Conservation (phyloP, 2,113 vertebrate species). For the Alligator mississippiensis region DNA sequence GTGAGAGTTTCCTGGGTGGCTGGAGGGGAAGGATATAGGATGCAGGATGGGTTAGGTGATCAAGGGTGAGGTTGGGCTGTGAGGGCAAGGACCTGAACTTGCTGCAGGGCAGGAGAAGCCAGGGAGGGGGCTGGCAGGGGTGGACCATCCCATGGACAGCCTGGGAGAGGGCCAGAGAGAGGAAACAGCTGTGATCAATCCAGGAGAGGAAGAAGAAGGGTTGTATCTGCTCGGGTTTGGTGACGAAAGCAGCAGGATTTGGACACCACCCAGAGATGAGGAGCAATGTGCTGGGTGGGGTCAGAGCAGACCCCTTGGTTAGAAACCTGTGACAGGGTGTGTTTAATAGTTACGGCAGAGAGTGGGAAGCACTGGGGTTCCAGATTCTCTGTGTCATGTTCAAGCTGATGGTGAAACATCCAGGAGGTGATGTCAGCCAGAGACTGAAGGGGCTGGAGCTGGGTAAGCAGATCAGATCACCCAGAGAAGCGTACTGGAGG, state of each 20-base stretch:
- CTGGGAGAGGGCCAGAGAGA: rapidly evolving
- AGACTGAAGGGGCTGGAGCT: neutral
- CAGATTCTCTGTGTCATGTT: rapidly evolving
- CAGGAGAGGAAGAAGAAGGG: neutral
- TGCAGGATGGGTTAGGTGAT: neutral
- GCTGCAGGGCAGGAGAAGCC: neutral
- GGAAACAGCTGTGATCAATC: neutral
- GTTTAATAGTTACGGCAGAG: neutral
- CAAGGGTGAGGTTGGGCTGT: neutral
- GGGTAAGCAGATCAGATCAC: neutral
- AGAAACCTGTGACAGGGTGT: neutral
- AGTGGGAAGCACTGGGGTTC: neutral
- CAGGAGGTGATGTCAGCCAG: rapidly evolving
- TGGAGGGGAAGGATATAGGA: neutral
- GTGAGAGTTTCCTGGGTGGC: neutral
- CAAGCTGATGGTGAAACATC: neutral
- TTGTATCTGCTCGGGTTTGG: neutral
- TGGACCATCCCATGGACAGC: neutral
- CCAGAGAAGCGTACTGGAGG: neutral
- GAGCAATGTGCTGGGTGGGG: neutral
- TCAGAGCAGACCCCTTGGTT: neutral
- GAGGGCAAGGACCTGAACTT: neutral
- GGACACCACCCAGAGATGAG: rapidly evolving
- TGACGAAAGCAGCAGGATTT: neutral
- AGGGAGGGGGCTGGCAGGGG: rapidly evolving